Evolutionary conservation across 2,888 invertebrate genomes (phyloP).

Genomic region (Cyclophora punctaria): DNA sequence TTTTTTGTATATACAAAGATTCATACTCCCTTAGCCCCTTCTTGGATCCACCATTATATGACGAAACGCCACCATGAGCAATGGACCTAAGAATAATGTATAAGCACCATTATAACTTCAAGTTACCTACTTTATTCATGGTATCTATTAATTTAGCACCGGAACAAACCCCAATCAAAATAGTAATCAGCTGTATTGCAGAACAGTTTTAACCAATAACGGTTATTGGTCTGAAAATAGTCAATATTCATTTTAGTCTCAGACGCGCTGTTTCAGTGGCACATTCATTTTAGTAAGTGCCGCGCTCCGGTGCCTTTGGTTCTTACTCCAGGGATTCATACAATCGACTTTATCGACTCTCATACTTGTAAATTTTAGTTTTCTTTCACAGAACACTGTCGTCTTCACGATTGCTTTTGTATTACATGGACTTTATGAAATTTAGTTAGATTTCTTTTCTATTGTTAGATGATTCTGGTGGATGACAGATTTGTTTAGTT

Average conservation of each 20-base stretch:
- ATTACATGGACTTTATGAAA: constrained; percentile 2
- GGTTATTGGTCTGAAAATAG: constrained; percentile 4
- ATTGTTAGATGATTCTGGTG: background rate
- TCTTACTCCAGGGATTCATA: constrained; percentile 34
- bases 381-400: constrained; percentile 23
- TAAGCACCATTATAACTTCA: too few species aligned
- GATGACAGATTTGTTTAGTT: too few species aligned
- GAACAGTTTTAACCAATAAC: constrained; percentile 1
- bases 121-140: too few species aligned
- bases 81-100: too few species aligned
- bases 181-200: background rate
- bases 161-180: too few species aligned
- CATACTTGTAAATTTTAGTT: constrained; percentile 39
- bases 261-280: constrained; percentile 27
- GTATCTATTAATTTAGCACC: too few species aligned
- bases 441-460: background rate
- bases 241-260: constrained; percentile 28
- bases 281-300: constrained; percentile 41
- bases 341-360: constrained; percentile 38
- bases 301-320: constrained; percentile 19
- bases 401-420: constrained; percentile 14
- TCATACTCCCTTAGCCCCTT: too few species aligned
- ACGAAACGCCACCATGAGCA: too few species aligned
- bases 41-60: too few species aligned
- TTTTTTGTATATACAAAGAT: too few species aligned